Base-by-base conservation (phyloP, 37 sponge, comb jelly and placozoan genomes). In the Axinella damicornis region DNA sequence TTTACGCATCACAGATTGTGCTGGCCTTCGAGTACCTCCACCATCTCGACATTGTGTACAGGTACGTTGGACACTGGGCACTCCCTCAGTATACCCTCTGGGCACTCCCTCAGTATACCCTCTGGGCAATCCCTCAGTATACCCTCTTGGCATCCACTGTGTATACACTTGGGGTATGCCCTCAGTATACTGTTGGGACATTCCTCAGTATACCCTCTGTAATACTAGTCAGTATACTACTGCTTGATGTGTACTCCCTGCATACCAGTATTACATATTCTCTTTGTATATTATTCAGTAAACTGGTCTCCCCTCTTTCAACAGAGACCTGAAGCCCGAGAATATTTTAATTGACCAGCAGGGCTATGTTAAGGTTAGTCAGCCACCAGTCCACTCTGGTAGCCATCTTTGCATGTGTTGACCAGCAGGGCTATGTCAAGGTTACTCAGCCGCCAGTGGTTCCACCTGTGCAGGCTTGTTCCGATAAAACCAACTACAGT, bases 11-110 rank as follows among this genome's bases (percentile, higher is more conserved):
- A 25, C 99, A 99, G 57, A 99, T 99, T 41, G 98, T 97, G 41
- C 78, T 99, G 46, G 95, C 94, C 2, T 99, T 99, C 67, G 99
- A 99, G 74, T 99, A 99, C 65, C 94, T 99, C 35, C 99, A 99
- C 70, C 75, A 89, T 58, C 75, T 99, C 65, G 99, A 99, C 76
- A 95, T 99, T 70, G 91, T 99, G 5, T 99, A 99, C 90, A 93
- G 98, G 98, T 96, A 56, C 66, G 87, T 41, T 21, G 28, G 4
- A 1, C 2, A 14, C 69, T 25, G 19, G 11, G 5, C 5, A 27
- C 37, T 35, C 28, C 69, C 28, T 32, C 27, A 34, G 35, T 25
- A 27, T 33, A 4, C 13, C 63, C 32, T 22, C 69, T 25, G 19
- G 11, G 5, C 5, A 27, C 37, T 35, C 28, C 69, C 28, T 32